phyloP scores from a whole-genome alignment of 2,888 invertebrate genomes.

The Apamea sordens region DNA sequence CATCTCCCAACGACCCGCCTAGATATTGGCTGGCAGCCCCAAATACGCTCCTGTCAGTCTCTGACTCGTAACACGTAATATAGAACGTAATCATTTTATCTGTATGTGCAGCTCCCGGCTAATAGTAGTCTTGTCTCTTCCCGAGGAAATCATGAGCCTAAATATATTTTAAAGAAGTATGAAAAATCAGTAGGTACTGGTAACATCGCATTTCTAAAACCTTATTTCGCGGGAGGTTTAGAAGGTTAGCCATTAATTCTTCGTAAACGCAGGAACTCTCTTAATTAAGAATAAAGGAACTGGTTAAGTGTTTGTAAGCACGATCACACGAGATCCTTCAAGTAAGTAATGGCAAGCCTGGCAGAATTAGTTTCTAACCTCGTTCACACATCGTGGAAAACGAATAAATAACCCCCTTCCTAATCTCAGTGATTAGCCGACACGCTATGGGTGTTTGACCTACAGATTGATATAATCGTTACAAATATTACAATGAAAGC shows the following conservation, averaged over 20 bases:
- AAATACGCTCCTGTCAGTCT: constrained; percentile 20
- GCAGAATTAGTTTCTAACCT: constrained; percentile 43
- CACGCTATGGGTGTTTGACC: constrained; percentile 25
- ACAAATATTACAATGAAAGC: constrained; percentile 24
- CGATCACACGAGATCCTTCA: constrained; percentile 42
- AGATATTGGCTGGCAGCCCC: constrained; percentile 40
- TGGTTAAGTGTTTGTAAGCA: constrained; percentile 47
- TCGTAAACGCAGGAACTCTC: constrained; percentile 41
- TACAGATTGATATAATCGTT: constrained; percentile 33
- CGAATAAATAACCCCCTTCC: background rate
- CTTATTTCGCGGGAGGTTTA: constrained; percentile 9
- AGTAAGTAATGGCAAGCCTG: constrained; percentile 34
- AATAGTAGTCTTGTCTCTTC: background rate
- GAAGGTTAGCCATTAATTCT: constrained; percentile 36
- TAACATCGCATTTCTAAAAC: constrained; percentile 25
- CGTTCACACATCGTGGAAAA: constrained; percentile 16
- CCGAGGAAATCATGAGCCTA: background rate
- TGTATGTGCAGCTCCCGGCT: background rate
- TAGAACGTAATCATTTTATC: background rate
- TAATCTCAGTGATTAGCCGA: constrained; percentile 10
- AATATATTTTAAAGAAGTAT: background rate
- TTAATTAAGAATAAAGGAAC: constrained; percentile 44
- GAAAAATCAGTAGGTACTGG: background rate
- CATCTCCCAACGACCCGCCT: constrained; percentile 48
- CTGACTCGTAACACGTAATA: constrained; percentile 9